Conservation (phyloP, 1,140 invertebrate species). For the Hylyphantes graminicola region DNA sequence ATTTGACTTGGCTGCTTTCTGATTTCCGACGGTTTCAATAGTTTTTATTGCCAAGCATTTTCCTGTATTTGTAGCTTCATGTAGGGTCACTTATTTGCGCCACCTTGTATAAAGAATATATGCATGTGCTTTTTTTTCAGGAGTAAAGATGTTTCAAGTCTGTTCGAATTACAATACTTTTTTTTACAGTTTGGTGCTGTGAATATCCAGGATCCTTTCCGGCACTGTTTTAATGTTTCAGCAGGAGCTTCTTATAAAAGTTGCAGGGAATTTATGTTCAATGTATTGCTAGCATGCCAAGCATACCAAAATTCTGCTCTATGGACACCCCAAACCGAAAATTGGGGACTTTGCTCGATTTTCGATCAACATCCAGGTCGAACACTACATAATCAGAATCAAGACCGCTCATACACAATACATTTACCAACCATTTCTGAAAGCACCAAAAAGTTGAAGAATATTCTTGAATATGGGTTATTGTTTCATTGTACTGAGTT, state of each 20-base stretch:
- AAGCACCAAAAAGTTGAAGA: background rate
- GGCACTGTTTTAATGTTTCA: constrained; percentile 16
- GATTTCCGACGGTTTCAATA: too few relatives aligned
- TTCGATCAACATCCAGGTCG: background rate
- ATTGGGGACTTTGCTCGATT: constrained; percentile 1
- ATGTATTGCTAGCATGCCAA: background rate
- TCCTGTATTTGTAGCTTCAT: too few relatives aligned
- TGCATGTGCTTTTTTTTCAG: background rate
- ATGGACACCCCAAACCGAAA: background rate
- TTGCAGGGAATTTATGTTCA: constrained; percentile 4
- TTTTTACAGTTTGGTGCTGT: constrained; percentile 28
- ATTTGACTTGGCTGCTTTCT: too few relatives aligned
- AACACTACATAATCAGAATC: background rate
- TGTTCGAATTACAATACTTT: too few relatives aligned
- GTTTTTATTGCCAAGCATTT: too few relatives aligned
- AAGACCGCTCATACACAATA: background rate
- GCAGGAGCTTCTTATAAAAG: background rate
- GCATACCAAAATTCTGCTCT: constrained; percentile 6
- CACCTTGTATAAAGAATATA: too few relatives aligned
- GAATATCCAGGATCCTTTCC: constrained; percentile 36
- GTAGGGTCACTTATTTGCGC: too few relatives aligned
- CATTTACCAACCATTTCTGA: background rate
- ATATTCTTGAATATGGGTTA: constrained; percentile 21
- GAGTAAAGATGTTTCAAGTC: too few relatives aligned
- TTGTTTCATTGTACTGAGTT: constrained; percentile 14